These are phyloP conservation scores for Pituophis catenifer DNA, from an alignment of 2,113 vertebrate species.

Conservation along the genomic window DNA sequence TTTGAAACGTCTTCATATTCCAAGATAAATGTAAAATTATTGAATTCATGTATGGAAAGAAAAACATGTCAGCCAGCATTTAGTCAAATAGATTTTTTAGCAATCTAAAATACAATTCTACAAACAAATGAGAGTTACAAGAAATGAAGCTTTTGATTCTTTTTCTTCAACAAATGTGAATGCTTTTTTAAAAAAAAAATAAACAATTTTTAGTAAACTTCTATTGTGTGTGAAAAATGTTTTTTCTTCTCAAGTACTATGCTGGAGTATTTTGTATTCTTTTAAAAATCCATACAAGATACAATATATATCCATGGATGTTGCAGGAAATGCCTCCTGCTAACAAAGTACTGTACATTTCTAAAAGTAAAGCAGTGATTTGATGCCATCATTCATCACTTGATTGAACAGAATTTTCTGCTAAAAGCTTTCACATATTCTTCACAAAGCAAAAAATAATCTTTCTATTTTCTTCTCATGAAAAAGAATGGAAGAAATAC, in stretches of 20 bases:
- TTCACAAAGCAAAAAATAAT: constrained; percentile 38
- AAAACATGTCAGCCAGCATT: neutral
- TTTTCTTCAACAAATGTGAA: neutral
- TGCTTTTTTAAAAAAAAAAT: neutral
- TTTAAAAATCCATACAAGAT: neutral
- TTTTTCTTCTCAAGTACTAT: neutral
- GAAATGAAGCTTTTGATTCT: rapidly evolving
- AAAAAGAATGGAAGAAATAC: constrained; percentile 27
- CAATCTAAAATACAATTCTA: neutral
- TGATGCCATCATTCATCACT: constrained; percentile 9
- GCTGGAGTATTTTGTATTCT: neutral
- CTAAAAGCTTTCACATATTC: neutral
- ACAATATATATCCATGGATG: neutral
- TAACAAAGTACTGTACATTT: rapidly evolving
- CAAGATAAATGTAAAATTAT: neutral
- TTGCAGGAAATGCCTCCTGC: constrained; percentile 22
- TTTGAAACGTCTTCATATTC: neutral
- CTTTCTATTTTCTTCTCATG: constrained; percentile 22
- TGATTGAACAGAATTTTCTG: constrained; percentile 6
- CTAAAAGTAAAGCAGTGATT: neutral
- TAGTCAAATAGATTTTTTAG: neutral
- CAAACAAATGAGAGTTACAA: rapidly evolving
- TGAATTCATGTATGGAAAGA: neutral
- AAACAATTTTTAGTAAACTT: neutral
- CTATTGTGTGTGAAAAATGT: neutral